phyloP scores from a whole-genome alignment of 2,888 invertebrate species.

The Drosophila flavopinicola region DNA sequence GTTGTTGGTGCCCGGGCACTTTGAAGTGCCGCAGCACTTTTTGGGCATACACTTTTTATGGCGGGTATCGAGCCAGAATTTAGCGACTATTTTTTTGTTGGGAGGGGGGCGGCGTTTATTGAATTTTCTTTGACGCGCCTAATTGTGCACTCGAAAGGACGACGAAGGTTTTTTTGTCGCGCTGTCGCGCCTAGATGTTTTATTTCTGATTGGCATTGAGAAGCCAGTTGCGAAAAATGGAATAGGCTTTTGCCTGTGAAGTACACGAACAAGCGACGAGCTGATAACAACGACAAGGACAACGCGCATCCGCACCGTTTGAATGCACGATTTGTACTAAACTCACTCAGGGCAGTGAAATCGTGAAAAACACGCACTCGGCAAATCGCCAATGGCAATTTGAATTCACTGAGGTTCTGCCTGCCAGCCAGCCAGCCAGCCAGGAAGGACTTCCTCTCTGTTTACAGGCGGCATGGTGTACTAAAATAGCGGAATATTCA shows the following conservation, averaged over 20 bases:
- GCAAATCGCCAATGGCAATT: slow-evolving; percentile 61
- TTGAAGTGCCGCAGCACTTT: slow-evolving; percentile 53
- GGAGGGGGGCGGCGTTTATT: slow-evolving; percentile 25
- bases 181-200: background rate
- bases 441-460: slow-evolving; percentile 61
- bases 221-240: slow-evolving; percentile 31
- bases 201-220: slow-evolving; percentile 19
- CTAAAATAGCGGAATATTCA: slow-evolving; percentile 49
- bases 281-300: slow-evolving; percentile 29
- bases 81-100: slow-evolving; percentile 20
- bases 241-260: slow-evolving; percentile 50
- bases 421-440: background rate
- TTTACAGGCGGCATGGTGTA: slow-evolving; percentile 70
- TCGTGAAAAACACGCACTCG: slow-evolving; percentile 35
- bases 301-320: slow-evolving; percentile 82
- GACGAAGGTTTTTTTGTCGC: slow-evolving; percentile 1
- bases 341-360: slow-evolving; percentile 42
- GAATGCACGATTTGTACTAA: slow-evolving; percentile 85
- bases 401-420: slow-evolving; percentile 49
- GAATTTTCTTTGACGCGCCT: slow-evolving; percentile 49
- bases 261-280: slow-evolving; percentile 22
- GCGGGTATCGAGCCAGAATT: slow-evolving; percentile 18
- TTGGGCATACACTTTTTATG: slow-evolving; percentile 58
- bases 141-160: slow-evolving; percentile 43
- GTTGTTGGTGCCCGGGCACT: slow-evolving; percentile 46